A percentile compares a stretch with the other conserved stretches of the same genome.
Conservation (phyloP, 2,113 vertebrate species). For the Calidris pugnax region DNA sequence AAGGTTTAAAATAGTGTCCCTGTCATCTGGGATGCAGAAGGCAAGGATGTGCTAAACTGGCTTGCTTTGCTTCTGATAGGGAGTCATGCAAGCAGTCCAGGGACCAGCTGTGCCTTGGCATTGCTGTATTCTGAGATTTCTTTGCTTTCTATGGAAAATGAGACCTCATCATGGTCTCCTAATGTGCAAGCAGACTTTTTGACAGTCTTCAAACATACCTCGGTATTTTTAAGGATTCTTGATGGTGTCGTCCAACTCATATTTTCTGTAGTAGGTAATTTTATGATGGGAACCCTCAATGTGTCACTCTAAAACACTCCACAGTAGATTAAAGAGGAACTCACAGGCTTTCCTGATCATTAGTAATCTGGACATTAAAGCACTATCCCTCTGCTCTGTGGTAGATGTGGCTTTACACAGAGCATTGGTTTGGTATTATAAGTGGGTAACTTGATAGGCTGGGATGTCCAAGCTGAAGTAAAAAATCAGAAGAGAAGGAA, state of each 20-base stretch:
- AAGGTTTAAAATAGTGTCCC: not conserved
- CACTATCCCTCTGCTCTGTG: not conserved
- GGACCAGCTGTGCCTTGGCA: not conserved
- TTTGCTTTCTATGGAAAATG: not conserved
- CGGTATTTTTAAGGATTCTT: not conserved
- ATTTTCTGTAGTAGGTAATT: not conserved
- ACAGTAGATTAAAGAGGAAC: not conserved
- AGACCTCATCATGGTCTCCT: not conserved
- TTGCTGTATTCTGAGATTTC: not conserved
- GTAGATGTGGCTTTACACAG: not conserved
- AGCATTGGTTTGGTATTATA: not conserved
- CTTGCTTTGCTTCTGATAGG: not conserved
- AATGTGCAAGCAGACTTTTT: not conserved
- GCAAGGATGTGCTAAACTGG: not conserved
- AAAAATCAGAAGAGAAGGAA: not conserved
- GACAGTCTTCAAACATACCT: not conserved
- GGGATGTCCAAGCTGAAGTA: not conserved
- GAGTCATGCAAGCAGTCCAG: not conserved
- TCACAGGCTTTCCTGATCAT: not conserved
- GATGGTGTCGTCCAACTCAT: not conserved
- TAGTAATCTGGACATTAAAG: not conserved
- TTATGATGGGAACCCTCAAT: not conserved
- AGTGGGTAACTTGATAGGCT: not conserved
- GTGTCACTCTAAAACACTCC: not conserved
- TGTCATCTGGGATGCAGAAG: not conserved